These are phyloP conservation scores for Andrena bicolor DNA, from an alignment of 2,888 invertebrate species.

Conservation along the genomic window DNA sequence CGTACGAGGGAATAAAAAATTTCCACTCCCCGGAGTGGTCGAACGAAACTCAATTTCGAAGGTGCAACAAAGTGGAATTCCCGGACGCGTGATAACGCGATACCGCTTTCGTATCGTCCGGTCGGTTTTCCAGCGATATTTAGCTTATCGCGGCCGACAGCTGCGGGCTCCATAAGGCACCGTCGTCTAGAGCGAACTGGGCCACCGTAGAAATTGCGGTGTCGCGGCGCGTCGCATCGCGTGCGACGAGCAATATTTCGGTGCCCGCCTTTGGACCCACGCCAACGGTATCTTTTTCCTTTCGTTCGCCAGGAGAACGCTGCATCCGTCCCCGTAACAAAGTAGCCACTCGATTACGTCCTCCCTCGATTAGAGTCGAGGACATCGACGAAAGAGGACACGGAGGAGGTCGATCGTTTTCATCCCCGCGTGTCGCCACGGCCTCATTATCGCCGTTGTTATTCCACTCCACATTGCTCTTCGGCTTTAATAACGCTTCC, in stretches of 20 bases:
- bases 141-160: not conserved
- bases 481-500: slow-evolving; percentile 64
- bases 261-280: slow-evolving; percentile 41
- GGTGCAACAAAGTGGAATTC: slow-evolving; percentile 14
- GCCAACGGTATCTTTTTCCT: slow-evolving; percentile 19
- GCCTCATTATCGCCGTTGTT: slow-evolving; percentile 63
- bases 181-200: slow-evolving; percentile 49
- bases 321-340: slow-evolving; percentile 43
- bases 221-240: slow-evolving; percentile 39
- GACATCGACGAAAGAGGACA: slow-evolving; percentile 14
- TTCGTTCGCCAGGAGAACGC: slow-evolving; percentile 26
- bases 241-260: slow-evolving; percentile 67
- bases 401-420: slow-evolving; percentile 46
- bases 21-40: slow-evolving; percentile 1
- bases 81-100: not conserved
- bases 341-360: slow-evolving; percentile 50
- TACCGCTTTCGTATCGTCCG: not conserved
- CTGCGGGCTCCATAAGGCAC: slow-evolving; percentile 12
- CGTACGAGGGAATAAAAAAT: slow-evolving; percentile 15
- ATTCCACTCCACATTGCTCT: slow-evolving; percentile 57
- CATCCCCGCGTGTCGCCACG: slow-evolving; percentile 33
- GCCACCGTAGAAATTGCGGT: slow-evolving; percentile 66
- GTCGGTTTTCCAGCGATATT: not conserved
- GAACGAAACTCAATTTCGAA: slow-evolving; percentile 27
- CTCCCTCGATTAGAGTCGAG: slow-evolving; percentile 43